Evolutionary conservation across 2,113 vertebrate genomes (phyloP).

Genomic region (Polypterus senegalus): DNA sequence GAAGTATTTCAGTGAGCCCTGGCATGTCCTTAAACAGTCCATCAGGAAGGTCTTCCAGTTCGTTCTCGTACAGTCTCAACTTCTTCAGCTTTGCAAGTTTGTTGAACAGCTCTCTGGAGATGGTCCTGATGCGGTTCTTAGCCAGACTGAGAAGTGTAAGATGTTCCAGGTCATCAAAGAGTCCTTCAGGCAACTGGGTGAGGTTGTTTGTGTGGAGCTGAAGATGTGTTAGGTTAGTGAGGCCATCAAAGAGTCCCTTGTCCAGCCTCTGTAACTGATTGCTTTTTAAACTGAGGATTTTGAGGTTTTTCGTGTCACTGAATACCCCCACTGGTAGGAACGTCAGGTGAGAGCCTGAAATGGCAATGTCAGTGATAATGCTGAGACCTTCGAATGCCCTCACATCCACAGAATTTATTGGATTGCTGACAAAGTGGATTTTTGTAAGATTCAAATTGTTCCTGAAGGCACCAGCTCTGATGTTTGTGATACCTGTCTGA

Average conservation of each 20-base stretch:
- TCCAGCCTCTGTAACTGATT: constrained; percentile 40
- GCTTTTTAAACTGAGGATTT: constrained; percentile 40
- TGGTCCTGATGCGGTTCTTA: constrained; percentile 42
- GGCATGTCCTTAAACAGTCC: constrained; percentile 40
- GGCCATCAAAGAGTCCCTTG: constrained; percentile 47
- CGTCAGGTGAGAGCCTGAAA: constrained; percentile 37
- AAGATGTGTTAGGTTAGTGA: constrained; percentile 36
- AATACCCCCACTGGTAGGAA: constrained; percentile 47
- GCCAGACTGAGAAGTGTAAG: constrained; percentile 43
- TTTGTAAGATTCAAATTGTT: constrained; percentile 40
- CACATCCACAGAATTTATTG: constrained; percentile 36
- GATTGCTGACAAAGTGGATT: constrained; percentile 45
- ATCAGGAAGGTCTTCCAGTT: constrained; percentile 42
- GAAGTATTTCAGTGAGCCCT: constrained; percentile 42
- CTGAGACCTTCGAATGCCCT: constrained; percentile 56
- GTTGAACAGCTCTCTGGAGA: constrained; percentile 40
- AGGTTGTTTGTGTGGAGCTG: constrained; percentile 46
- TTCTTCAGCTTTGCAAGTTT: constrained; percentile 37
- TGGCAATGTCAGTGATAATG: constrained; percentile 37
- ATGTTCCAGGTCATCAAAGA: constrained; percentile 51
- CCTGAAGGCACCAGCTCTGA: constrained; percentile 44
- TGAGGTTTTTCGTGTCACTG: constrained; percentile 37
- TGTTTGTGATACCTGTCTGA: constrained; percentile 34
- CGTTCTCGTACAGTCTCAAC: constrained; percentile 54
- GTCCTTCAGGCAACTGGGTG: constrained; percentile 42